Evolutionary conservation across 2,888 invertebrate species (phyloP).

Genomic region (Parthenolecanium corni): DNA sequence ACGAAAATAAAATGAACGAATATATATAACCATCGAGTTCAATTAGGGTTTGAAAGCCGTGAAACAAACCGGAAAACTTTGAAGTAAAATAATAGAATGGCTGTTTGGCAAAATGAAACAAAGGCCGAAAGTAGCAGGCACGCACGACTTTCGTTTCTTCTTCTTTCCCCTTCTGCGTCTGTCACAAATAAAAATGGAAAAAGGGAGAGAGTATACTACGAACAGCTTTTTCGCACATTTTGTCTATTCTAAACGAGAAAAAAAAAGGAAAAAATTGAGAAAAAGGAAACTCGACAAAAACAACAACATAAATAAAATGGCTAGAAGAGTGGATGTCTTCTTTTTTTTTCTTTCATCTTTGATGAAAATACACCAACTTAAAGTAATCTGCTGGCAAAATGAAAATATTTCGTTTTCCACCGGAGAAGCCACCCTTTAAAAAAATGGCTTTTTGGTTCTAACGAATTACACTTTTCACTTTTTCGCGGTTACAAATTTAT

Average conservation of each 20-base stretch:
- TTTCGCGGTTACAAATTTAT: no score
- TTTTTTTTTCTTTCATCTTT: not conserved
- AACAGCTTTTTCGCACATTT: not conserved
- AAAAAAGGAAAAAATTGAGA: no score
- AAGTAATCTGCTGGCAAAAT: slow-evolving; percentile 15
- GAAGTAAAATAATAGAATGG: slow-evolving; percentile 24
- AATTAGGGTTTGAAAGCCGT: slow-evolving; percentile 17
- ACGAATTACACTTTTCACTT: no score
- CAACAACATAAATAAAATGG: no score
- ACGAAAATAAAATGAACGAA: slow-evolving; percentile 22
- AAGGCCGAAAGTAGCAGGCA: slow-evolving; percentile 14
- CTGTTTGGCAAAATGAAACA: slow-evolving; percentile 23
- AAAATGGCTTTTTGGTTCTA: no score
- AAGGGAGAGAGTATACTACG: slow-evolving; percentile 7
- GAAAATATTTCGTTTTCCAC: slow-evolving; percentile 17
- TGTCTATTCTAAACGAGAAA: not conserved
- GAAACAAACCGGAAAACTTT: slow-evolving; percentile 22
- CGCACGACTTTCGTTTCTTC: slow-evolving; percentile 3
- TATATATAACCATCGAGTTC: slow-evolving; percentile 20
- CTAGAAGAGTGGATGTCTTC: no score
- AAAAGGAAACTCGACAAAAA: no score
- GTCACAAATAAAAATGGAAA: not conserved
- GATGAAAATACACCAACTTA: slow-evolving; percentile 2
- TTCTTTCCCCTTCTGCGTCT: not conserved
- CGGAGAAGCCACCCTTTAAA: not conserved